Base-by-base conservation (phyloP, 2,888 invertebrate species). In the Orthonychiurus folsomi region DNA sequence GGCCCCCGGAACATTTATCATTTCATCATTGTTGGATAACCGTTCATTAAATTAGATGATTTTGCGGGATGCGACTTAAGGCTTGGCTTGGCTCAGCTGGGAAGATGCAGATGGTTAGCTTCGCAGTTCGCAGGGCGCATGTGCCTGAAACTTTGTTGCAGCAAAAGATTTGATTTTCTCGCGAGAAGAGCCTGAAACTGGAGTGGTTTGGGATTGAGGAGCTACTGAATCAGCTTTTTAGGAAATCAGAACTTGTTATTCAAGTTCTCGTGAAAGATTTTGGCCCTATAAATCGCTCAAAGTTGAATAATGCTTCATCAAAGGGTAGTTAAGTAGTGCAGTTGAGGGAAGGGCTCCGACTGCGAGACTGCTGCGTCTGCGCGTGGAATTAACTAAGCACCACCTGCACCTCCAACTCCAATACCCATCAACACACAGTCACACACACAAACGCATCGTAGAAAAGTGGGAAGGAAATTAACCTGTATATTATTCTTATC, bases 221-320 rank as follows among this genome's bases (percentile, higher is more conserved):
- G 37, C 37, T 37, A 37, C 37, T 37, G 37, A 37, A 37, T 37
- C 37, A 9, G 15, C 37, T 37, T 37, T 37, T 37, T 37, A 9
- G 37, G 37, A 37, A n/a, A 37, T 37, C 5, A 37, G 37, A 37
- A 37, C 9, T 37, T 37, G 37, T 9, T 9, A 9, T 9, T 9
- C 37, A 37, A 37, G 37, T 37, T 37, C 15, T 37, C 37, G 37
- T 37, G 37, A 37, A 37, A 37, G 37, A 37, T 37, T 37, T 37
- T 37, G 37, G 37, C 37, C 37, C 37, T 37, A 37, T 37, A 37
- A 37, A 37, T 37, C 37, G 37, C 37, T 37, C 37, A 37, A 37
- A 37, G 9, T 37, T 37, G 37, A 37, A 37, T 37, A 37, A 37
- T 37, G 37, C 15, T 37, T 37, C 37, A 37, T 37, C 37, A 37